Evolutionary conservation across 2,797 vertebrate genomes (phyloP).

Genomic region (Apogon talboti): DNA sequence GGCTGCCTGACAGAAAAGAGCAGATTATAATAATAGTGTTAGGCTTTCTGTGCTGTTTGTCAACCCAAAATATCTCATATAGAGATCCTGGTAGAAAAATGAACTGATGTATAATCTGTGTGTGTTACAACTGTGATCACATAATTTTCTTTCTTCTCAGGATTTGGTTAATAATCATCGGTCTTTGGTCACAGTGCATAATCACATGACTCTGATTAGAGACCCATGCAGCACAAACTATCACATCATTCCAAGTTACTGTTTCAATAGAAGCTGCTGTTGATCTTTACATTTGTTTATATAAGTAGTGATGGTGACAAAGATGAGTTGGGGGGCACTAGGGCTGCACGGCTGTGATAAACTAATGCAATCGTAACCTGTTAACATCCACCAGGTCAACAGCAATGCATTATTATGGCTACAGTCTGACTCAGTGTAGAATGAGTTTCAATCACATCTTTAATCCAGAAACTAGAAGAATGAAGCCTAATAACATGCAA

Average conservation of each 20-base stretch:
- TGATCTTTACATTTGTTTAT: neutral
- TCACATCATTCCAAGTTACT: neutral
- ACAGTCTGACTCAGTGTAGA: too few relatives aligned
- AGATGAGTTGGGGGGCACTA: neutral
- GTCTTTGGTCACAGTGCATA: slow-evolving; percentile 43
- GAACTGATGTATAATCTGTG: neutral
- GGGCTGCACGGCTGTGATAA: neutral
- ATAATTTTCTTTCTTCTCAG: slow-evolving; percentile 14
- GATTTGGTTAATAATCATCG: slow-evolving; percentile 40
- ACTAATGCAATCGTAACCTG: neutral
- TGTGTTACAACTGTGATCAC: slow-evolving; percentile 17
- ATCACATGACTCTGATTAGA: slow-evolving; percentile 29
- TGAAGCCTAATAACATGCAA: too few relatives aligned
- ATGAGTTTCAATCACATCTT: too few relatives aligned
- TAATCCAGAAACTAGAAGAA: too few relatives aligned
- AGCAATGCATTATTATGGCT: too few relatives aligned
- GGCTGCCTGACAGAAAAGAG: neutral
- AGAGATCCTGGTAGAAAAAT: neutral
- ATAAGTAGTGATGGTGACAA: neutral
- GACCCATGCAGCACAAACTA: slow-evolving; percentile 5
- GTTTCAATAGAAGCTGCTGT: slow-evolving; percentile 1
- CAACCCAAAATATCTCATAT: neutral
- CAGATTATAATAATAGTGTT: neutral
- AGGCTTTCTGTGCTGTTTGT: neutral
- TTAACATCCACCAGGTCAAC: too few relatives aligned